These are phyloP conservation scores for Neuroterus valhalla DNA, from an alignment of 1,140 invertebrate genomes.

Conservation along the genomic window DNA sequence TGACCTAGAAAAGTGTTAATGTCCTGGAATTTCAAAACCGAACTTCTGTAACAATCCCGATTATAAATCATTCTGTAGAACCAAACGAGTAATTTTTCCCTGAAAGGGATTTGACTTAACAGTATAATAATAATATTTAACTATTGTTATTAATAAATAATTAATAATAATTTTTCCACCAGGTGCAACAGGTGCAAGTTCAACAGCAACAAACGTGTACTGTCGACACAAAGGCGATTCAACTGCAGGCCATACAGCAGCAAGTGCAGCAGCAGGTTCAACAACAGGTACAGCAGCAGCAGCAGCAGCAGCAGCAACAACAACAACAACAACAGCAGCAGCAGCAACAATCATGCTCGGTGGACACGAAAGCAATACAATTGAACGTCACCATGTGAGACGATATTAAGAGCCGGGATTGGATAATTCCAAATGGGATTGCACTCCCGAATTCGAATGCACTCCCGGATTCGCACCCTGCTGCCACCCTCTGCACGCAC, in stretches of 20 bases:
- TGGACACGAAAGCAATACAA: conserved; percentile 74
- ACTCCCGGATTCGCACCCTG: conserved; percentile 67
- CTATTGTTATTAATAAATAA: no score
- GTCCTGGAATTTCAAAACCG: no score
- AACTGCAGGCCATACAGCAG: conserved; percentile 54
- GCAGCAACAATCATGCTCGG: conserved; percentile 67
- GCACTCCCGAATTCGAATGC: conserved; percentile 67
- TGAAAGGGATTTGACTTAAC: no score
- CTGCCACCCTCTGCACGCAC: conserved; percentile 74
- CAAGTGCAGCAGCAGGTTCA: conserved; percentile 65
- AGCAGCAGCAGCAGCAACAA: conserved; percentile 63
- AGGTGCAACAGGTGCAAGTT: conserved; percentile 58
- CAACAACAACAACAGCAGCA: conserved; percentile 70
- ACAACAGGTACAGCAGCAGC: conserved; percentile 63
- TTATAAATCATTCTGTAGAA: no score
- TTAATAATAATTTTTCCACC: conserved; percentile 65
- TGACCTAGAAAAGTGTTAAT: no score
- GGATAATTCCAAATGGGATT: conserved; percentile 64
- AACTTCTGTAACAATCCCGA: no score
- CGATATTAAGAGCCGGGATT: conserved; percentile 64
- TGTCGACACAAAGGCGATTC: conserved; percentile 57
- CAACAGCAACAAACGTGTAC: conserved; percentile 55
- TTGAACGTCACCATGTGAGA: conserved; percentile 75
- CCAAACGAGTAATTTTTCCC: no score
- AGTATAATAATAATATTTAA: no score